Conservation (phyloP, 1,140 invertebrate species). For the Ditylenchus dipsaci region DNA sequence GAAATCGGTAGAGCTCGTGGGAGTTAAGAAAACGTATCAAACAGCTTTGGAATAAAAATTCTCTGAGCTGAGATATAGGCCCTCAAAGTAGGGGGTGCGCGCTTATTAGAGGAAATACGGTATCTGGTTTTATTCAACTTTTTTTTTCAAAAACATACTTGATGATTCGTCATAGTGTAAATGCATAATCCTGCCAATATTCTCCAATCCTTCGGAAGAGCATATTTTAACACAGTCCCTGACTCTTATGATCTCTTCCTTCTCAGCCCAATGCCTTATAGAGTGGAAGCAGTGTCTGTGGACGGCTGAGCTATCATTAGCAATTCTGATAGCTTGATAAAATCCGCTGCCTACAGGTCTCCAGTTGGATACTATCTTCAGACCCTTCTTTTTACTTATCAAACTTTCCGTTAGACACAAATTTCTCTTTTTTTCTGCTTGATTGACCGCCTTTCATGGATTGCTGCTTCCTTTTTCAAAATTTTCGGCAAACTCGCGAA, state of each 20-base stretch:
- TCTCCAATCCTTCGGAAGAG: constrained; percentile 33
- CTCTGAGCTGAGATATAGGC: no score
- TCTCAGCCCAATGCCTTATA: constrained; percentile 19
- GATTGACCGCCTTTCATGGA: not conserved
- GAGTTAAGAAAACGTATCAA: no score
- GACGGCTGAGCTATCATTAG: not conserved
- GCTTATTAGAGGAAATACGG: no score
- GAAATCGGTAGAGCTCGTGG: no score
- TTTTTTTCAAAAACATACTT: constrained; percentile 1
- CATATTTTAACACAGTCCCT: constrained; percentile 29
- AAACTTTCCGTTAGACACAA: not conserved
- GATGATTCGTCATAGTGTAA: constrained; percentile 27
- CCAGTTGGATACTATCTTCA: constrained; percentile 24
- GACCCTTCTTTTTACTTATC: not conserved
- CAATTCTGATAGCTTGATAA: not conserved
- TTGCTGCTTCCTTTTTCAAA: not conserved
- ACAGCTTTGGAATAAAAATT: no score
- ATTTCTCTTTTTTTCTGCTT: not conserved
- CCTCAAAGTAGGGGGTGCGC: no score
- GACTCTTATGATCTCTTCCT: constrained; percentile 23
- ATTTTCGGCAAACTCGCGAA: not conserved
- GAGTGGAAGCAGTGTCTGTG: constrained; percentile 21
- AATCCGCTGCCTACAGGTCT: constrained; percentile 15
- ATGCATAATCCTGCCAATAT: constrained; percentile 27
- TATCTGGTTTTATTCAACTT: no score